These are phyloP conservation scores for Scaeva pyrastri DNA, from an alignment of 2,888 invertebrate species.

Conservation along the genomic window DNA sequence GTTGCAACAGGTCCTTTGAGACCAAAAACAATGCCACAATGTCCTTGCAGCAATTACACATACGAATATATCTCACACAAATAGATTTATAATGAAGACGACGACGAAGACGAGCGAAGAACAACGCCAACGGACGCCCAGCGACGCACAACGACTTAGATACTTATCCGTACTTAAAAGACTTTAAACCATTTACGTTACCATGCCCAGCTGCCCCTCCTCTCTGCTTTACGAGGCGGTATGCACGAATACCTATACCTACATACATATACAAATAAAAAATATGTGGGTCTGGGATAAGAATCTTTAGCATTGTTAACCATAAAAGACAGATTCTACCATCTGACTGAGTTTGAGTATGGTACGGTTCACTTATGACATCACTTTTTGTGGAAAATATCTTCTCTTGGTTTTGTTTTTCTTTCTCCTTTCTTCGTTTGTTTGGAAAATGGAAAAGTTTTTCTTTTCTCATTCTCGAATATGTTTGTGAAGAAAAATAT, in stretches of 20 bases:
- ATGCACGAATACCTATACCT: not conserved
- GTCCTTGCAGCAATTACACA: slow-evolving; percentile 1
- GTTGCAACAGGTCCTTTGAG: slow-evolving; percentile 35
- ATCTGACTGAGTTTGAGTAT: not conserved
- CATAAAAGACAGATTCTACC: slow-evolving; percentile 41
- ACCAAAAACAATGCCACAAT: slow-evolving; percentile 14
- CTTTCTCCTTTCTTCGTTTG: not conserved
- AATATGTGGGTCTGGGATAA: slow-evolving; percentile 33
- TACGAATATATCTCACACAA: slow-evolving; percentile 16
- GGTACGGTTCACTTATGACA: slow-evolving; percentile 41
- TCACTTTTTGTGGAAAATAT: slow-evolving; percentile 16
- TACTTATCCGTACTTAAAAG: slow-evolving; percentile 18
- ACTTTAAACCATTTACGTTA: slow-evolving; percentile 29
- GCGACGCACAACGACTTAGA: slow-evolving; percentile 1
- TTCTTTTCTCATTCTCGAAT: not conserved
- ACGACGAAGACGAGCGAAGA: not conserved
- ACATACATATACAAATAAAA: not conserved
- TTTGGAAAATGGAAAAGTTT: slow-evolving; percentile 32
- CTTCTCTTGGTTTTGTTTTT: not conserved
- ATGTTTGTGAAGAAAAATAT: slow-evolving; percentile 12
- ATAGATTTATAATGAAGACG: slow-evolving; percentile 45
- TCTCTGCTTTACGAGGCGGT: no score
- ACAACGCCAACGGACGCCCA: not conserved
- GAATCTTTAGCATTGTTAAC: slow-evolving; percentile 39
- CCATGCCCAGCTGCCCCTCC: not conserved